A percentile compares a stretch with the other conserved stretches of the same genome.
Evolutionary conservation across 2,113 vertebrate genomes (phyloP).

Genomic region (Python bivittatus): DNA sequence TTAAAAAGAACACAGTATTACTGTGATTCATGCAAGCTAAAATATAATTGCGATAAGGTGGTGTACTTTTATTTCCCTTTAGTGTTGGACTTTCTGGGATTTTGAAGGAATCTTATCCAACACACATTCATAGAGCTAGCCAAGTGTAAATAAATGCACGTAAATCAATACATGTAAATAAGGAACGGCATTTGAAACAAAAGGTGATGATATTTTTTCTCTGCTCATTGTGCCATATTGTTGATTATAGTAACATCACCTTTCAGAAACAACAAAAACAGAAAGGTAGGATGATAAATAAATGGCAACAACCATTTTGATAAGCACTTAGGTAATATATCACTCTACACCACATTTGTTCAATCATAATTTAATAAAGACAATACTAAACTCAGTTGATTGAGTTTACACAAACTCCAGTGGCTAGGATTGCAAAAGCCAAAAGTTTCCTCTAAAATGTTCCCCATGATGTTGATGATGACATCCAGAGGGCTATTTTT

Average conservation of each 20-base stretch:
- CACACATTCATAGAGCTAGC: not conserved
- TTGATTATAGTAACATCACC: not conserved
- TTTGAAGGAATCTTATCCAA: not conserved
- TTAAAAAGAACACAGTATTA: not conserved
- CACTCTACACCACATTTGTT: not conserved
- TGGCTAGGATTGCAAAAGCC: not conserved
- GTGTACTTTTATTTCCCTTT: not conserved
- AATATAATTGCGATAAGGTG: not conserved
- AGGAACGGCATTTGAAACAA: not conserved
- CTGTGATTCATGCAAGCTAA: not conserved
- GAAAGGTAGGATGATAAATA: not conserved
- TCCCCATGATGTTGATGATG: not conserved
- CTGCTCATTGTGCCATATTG: not conserved
- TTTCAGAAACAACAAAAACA: not conserved
- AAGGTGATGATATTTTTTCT: not conserved
- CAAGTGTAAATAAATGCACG: not conserved
- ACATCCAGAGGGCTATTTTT: not conserved
- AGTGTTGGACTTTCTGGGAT: not conserved
- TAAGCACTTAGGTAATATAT: not conserved
- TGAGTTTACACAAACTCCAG: not conserved
- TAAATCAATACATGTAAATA: not conserved
- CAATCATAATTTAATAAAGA: not conserved
- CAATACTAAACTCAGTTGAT: not conserved
- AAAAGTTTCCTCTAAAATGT: not conserved
- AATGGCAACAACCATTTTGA: not conserved